Evolutionary conservation across 1,140 invertebrate genomes (phyloP), one percentile per base, ranked within the genome.

Genomic region (Orussus abietinus): DNA sequence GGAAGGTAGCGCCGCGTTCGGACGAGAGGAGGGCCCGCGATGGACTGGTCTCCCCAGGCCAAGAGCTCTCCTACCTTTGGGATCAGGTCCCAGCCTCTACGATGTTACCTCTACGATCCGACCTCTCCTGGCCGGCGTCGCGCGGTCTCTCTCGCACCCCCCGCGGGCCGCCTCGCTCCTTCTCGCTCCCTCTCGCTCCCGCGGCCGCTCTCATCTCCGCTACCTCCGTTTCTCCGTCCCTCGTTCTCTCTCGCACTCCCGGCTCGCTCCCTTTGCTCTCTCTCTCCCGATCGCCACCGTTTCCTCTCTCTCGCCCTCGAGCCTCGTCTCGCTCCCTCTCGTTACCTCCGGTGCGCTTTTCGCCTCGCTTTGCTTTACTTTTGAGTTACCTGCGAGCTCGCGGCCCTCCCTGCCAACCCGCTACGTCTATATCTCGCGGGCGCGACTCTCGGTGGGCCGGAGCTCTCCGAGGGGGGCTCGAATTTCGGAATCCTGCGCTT

Each of bases 1-100:
- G 57, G 59, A 65, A 64, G 60, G 61, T 55, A 30, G 31, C 20
- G 40, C 53, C 50, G 55, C 57, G 69, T 72, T 68, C 67, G 69
- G 53, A 66, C 65, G 64, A 63, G 62, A 65, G 57, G 64, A 71
- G 66, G 66, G 59, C 65, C 62, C 64, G 62, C 68, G 64, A 71
- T 69, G 70, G 68, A 72, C 69, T 72, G 68, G 65, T 57, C 66
- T 62, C 56, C 5, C 42, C 51, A 57, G 60, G 53, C 57, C 53
- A 44, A 26, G 53, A 59, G 57, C 57, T 57, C 62, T 64, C 62
- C 63, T 67, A 61, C 63, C 67, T 70, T 70, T 70, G 55, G 59
- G 62, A 69, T 67, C 66, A 52, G 57, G 64, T 69, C 62, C 58
- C 67, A 55, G 65, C 67, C 65, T 65, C 66, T 67, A 63, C 59